Conservation (phyloP, 2,888 invertebrate species). For the Limnephilus marmoratus region DNA sequence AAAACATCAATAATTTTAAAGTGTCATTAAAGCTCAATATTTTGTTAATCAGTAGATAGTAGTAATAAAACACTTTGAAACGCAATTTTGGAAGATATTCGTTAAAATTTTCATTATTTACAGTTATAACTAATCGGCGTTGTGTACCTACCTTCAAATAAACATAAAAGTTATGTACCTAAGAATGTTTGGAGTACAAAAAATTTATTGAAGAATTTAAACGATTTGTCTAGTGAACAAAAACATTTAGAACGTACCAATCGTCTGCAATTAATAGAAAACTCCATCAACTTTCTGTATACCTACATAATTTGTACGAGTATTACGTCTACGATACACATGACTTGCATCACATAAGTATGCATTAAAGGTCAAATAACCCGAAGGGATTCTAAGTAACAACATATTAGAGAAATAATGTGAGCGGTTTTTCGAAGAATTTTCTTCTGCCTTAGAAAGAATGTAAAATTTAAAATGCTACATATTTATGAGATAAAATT, state of each 20-base stretch:
- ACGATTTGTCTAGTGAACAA: background rate
- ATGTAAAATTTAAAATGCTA: too few relatives aligned
- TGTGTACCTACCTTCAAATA: background rate
- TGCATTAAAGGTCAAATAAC: too few relatives aligned
- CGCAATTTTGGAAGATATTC: slow-evolving; percentile 59
- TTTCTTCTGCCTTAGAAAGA: too few relatives aligned
- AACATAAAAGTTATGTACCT: background rate
- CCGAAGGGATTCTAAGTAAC: too few relatives aligned
- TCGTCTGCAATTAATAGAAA: background rate
- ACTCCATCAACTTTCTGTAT: too few relatives aligned
- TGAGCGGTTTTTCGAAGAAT: too few relatives aligned
- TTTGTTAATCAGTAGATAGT: slow-evolving; percentile 43
- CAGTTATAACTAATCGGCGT: background rate
- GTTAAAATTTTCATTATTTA: background rate
- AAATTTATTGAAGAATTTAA: background rate
- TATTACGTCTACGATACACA: too few relatives aligned
- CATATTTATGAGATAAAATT: too few relatives aligned
- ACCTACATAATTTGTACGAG: too few relatives aligned
- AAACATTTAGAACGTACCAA: background rate
- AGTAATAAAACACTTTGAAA: slow-evolving; percentile 62
- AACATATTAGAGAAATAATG: too few relatives aligned
- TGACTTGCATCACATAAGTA: too few relatives aligned
- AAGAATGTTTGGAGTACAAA: background rate
- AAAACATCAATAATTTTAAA: slow-evolving; percentile 45
- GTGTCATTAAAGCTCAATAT: slow-evolving; percentile 45